Conservation (phyloP, 2,113 vertebrate species). For the Ptychochromis oligacanthus region DNA sequence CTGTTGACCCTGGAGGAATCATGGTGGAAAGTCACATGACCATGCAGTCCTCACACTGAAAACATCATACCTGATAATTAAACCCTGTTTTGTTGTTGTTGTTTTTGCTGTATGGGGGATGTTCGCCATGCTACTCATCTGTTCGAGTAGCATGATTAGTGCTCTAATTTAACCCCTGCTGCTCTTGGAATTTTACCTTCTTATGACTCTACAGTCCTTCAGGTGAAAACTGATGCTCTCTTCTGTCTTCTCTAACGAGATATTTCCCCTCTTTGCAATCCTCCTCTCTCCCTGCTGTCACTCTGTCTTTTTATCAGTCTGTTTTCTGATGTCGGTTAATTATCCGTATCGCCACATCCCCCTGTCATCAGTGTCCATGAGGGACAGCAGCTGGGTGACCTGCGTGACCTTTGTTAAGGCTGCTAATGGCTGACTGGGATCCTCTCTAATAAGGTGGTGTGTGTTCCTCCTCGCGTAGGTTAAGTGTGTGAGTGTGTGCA, state of each 20-base stretch:
- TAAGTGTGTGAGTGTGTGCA: conserved; percentile 57
- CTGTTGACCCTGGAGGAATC: too few relatives aligned
- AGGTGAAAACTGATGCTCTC: neutral
- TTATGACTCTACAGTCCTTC: neutral
- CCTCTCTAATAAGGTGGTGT: conserved; percentile 63
- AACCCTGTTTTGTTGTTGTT: neutral
- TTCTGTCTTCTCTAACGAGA: conserved; percentile 16
- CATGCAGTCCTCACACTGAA: neutral
- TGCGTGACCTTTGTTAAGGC: conserved; percentile 47
- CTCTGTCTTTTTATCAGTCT: conserved; percentile 24
- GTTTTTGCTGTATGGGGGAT: neutral
- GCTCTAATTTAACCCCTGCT: conserved; percentile 1
- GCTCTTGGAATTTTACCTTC: neutral
- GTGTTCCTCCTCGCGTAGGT: conserved; percentile 58
- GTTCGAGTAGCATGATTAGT: neutral
- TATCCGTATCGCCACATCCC: conserved; percentile 51
- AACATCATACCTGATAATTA: neutral
- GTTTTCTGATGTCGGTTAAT: conserved; percentile 63
- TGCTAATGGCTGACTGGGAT: conserved; percentile 64
- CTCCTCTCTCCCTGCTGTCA: conserved; percentile 40
- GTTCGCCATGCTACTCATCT: neutral
- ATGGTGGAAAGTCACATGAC: neutral
- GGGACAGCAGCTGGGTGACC: conserved; percentile 72
- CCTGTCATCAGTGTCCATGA: conserved; percentile 63
- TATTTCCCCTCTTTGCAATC: conserved; percentile 25